These are phyloP conservation scores for Colossoma macropomum DNA, from an alignment of 2,113 vertebrate genomes.

Conservation along the genomic window DNA sequence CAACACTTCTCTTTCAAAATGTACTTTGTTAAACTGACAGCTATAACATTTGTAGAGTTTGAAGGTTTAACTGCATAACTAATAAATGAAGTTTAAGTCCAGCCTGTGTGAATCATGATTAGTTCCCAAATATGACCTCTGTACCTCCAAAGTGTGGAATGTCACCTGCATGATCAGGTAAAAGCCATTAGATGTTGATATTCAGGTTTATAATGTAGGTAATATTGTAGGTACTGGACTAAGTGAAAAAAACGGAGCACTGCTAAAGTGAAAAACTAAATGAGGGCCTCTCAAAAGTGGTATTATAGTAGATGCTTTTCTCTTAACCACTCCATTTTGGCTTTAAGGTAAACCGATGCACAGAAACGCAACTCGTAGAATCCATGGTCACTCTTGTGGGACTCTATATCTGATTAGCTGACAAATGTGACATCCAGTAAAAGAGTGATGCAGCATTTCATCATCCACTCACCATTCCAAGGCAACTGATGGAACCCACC, in stretches of 20 bases:
- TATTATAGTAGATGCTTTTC: background rate
- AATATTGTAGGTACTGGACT: background rate
- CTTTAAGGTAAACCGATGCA: background rate
- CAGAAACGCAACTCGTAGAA: background rate
- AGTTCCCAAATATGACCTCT: background rate
- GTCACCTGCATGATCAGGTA: background rate
- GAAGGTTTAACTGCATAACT: background rate
- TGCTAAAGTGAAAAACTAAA: background rate
- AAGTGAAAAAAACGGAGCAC: background rate
- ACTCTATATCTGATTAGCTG: background rate
- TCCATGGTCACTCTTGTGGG: background rate
- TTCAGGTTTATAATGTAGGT: background rate
- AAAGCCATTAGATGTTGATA: background rate
- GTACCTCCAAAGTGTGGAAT: slow-evolving; percentile 37
- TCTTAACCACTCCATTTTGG: background rate
- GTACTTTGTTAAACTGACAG: background rate
- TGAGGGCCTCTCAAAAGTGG: background rate
- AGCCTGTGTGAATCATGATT: background rate
- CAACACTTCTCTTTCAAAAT: slow-evolving; percentile 1
- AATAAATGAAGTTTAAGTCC: background rate
- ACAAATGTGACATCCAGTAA: background rate
- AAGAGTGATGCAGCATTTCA: background rate
- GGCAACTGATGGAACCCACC: background rate
- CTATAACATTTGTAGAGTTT: background rate
- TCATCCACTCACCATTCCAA: background rate